Evolutionary conservation across 2,797 vertebrate species (phyloP).

Genomic region (Scomberomorus guttatus): DNA sequence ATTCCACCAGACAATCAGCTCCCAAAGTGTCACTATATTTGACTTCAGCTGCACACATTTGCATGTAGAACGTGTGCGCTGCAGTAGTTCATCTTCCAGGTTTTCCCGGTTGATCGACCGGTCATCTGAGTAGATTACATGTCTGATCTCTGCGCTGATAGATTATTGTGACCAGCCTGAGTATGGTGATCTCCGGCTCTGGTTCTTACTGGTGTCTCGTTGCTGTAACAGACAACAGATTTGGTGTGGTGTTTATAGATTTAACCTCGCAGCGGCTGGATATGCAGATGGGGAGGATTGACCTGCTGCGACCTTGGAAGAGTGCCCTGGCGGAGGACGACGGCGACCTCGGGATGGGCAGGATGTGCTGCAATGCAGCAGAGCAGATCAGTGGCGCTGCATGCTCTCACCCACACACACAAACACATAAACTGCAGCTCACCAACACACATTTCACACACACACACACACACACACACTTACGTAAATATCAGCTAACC

Average conservation of each 20-base stretch:
- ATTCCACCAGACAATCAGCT: slow-evolving; percentile 25
- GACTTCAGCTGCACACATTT: slow-evolving; percentile 43
- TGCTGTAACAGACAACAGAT: slow-evolving; percentile 59
- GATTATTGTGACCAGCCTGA: slow-evolving; percentile 40
- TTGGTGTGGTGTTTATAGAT: slow-evolving; percentile 72
- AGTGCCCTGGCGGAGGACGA: slow-evolving; percentile 73
- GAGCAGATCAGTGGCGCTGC: slow-evolving; percentile 77
- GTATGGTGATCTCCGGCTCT: slow-evolving; percentile 1
- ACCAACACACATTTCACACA: slow-evolving; percentile 18
- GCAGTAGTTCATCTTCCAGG: slow-evolving; percentile 35
- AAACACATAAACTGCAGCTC: slow-evolving; percentile 31
- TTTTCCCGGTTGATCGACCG: slow-evolving; percentile 43
- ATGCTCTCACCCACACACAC: slow-evolving; percentile 54
- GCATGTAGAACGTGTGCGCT: slow-evolving; percentile 38
- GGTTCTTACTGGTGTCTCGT: slow-evolving; percentile 44
- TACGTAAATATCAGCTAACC: slow-evolving; percentile 24
- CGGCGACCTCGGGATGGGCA: slow-evolving; percentile 77
- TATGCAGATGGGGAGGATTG: slow-evolving; percentile 82
- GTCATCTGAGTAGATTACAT: slow-evolving; percentile 51
- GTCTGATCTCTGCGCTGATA: slow-evolving; percentile 36
- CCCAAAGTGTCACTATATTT: slow-evolving; percentile 14
- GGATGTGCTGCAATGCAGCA: slow-evolving; percentile 87
- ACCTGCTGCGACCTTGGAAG: slow-evolving; percentile 82
- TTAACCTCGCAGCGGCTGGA: slow-evolving; percentile 59
- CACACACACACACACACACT: slow-evolving; percentile 26